Evolutionary conservation across 1,140 invertebrate species (phyloP).

Genomic region (Camponotus vicinus): DNA sequence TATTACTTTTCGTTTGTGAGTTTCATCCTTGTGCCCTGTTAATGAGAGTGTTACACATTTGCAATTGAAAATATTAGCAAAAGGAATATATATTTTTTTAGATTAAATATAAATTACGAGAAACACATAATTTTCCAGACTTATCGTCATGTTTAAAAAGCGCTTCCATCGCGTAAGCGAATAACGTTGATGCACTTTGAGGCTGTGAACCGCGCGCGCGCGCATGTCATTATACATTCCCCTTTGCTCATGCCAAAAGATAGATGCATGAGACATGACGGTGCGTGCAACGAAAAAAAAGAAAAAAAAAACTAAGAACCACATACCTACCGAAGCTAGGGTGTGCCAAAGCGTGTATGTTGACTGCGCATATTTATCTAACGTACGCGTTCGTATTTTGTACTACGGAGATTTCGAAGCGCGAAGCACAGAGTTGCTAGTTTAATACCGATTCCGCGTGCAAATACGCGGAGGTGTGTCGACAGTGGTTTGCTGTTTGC

Average conservation of each 20-base stretch:
- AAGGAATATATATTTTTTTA: neutral
- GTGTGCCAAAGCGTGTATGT: constrained; percentile 24
- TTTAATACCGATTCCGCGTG: constrained; percentile 69
- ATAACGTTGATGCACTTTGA: constrained; percentile 26
- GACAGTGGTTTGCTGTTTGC: constrained; percentile 76
- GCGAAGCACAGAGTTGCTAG: constrained; percentile 62
- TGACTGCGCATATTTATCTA: constrained; percentile 51
- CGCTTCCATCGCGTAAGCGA: constrained; percentile 20
- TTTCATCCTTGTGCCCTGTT: neutral
- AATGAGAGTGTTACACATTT: neutral
- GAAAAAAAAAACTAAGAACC: constrained; percentile 39
- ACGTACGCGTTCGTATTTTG: constrained; percentile 41
- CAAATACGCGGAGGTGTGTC: constrained; percentile 67
- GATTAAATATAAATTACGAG: neutral
- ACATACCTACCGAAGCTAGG: constrained; percentile 16
- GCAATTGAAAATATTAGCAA: neutral
- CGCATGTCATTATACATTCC: constrained; percentile 56
- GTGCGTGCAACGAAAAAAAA: constrained; percentile 26
- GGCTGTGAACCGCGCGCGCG: constrained; percentile 27
- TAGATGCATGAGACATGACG: constrained; percentile 37
- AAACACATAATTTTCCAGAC: neutral
- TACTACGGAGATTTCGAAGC: constrained; percentile 53
- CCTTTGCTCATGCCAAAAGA: constrained; percentile 38
- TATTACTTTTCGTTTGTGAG: neutral
- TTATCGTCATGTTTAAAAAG: constrained; percentile 2